Evolutionary conservation across 2,113 vertebrate species (phyloP).

Genomic region (Cyprinodon brontotheroides): DNA sequence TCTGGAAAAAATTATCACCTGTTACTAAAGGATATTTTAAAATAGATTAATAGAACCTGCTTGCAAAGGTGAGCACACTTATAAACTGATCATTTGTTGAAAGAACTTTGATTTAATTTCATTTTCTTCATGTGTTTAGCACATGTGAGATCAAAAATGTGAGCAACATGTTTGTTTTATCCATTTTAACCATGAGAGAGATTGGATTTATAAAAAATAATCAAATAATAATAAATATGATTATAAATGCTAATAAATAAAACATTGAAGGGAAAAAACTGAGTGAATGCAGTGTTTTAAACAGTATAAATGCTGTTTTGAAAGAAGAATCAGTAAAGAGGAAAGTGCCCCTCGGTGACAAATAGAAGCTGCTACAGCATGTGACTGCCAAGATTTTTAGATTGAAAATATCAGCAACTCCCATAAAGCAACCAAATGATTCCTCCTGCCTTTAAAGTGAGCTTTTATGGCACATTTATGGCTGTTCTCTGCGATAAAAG

Average conservation of each 20-base stretch:
- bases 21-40: no score
- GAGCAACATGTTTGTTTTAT: not conserved
- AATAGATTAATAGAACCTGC: not conserved
- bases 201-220: no score
- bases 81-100: not conserved
- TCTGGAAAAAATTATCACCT: no score
- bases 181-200: not conserved
- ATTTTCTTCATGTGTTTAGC: no score
- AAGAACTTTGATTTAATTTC: not conserved
- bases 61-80: not conserved
- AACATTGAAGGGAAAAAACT: no score
- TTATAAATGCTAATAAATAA: no score
- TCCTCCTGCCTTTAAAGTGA: not conserved
- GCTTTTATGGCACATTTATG: not conserved
- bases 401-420: not conserved
- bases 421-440: not conserved
- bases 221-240: no score
- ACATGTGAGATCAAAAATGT: not conserved
- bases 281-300: not conserved
- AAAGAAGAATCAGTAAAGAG: not conserved
- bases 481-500: not conserved
- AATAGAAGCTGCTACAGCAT: not conserved
- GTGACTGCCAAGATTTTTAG: not conserved
- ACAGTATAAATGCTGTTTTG: not conserved
- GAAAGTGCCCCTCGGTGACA: not conserved